Evolutionary conservation across 2,888 invertebrate species (phyloP), one percentile per base, ranked within the genome.

Genomic region (Lasioglossum zephyrum): DNA sequence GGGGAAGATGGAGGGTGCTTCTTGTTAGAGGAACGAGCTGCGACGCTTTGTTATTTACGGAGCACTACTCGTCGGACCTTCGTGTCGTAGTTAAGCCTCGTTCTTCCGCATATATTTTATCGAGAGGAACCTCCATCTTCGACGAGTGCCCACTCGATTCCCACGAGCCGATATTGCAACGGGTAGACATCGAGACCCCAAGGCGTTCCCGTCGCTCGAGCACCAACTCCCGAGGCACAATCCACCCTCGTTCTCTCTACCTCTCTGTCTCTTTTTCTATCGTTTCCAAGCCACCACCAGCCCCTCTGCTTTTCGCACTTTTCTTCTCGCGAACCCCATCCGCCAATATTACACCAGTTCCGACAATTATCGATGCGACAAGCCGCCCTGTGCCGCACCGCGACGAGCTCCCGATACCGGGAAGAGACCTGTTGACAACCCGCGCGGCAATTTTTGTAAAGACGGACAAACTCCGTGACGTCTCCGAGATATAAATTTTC

Each of bases 81-180:
- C 49, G 75, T 63, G 78, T 53, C 73, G 76, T 75, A 47, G 76
- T 82, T 77, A 74, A 70, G 49, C 66, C 82, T 79, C 81, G 73
- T 81, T 66, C 76, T 39, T 69, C 69, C 53, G 74, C 77, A 22
- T 79, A 77, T 87, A 87, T 87, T 87, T 86, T 76, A 87, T 79
- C 73, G 81, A 69, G 77, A 73, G 77, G 44, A 41, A 36, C 70
- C 41, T 78, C 72, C 73, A 75, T 80, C 80, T 41, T 44, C 73
- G 78, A 77, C 79, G 47, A 87, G 87, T 73, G 66, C 36, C 75
- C 72, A 85, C 87, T 86, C 77, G 81, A 83, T 79, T 74, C 44
- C 66, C 47, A 63, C 41, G 73, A 86, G 78, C 70, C 81, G 78
- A 87, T 84, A 87, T 87, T 74, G 66, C 77, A 63, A 77, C 73